phyloP scores from a whole-genome alignment of 2,888 invertebrate genomes.

The Ormyrus rosae region DNA sequence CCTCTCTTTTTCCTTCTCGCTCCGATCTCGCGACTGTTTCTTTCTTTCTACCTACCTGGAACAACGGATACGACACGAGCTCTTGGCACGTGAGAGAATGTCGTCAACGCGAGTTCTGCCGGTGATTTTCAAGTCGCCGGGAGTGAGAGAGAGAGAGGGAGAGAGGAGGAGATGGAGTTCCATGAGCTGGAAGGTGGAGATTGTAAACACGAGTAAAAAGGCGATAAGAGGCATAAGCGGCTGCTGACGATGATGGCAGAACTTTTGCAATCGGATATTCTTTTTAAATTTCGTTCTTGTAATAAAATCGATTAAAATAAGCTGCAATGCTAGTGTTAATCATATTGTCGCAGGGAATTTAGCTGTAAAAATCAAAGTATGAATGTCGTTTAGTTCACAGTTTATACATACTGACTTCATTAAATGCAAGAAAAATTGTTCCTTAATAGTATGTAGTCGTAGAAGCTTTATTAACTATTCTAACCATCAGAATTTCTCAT shows the following conservation, averaged over 20 bases:
- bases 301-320: no score
- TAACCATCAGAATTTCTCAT: no score
- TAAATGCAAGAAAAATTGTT: no score
- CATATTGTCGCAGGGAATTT: no score
- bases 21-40: conserved; percentile 8
- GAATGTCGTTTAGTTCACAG: no score
- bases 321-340: no score
- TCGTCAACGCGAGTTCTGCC: conserved; percentile 66
- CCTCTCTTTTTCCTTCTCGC: conserved; percentile 27
- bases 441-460: no score
- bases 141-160: neutral
- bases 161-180: neutral
- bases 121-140: conserved; percentile 32
- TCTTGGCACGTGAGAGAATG: conserved; percentile 74
- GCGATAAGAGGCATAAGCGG: neutral
- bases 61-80: conserved; percentile 69
- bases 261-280: neutral
- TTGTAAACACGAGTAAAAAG: conserved; percentile 16
- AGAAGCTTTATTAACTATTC: no score
- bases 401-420: no score
- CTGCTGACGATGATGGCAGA: neutral
- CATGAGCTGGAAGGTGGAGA: neutral
- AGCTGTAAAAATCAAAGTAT: no score
- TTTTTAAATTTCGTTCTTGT: no score
- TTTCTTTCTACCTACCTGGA: conserved; percentile 64